Evolutionary conservation across 1,140 invertebrate genomes (phyloP).

Genomic region (Aphelenchoides fujianensis): DNA sequence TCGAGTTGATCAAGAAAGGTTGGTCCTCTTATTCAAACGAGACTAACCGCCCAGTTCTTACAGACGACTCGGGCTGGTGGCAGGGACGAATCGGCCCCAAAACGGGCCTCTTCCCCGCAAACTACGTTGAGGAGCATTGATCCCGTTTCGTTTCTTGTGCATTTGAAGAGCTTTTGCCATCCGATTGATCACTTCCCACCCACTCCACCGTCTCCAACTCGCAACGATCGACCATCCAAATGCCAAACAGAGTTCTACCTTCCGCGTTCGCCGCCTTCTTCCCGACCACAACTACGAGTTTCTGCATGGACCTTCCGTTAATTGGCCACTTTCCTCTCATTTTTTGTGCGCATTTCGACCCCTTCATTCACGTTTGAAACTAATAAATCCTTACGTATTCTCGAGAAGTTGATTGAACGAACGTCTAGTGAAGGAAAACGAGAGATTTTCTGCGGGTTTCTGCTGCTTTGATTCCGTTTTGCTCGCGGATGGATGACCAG

Average conservation of each 20-base stretch:
- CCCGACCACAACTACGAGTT: too few species aligned
- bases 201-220: background rate
- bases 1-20: conserved; percentile 72
- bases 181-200: background rate
- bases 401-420: too few species aligned
- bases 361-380: too few species aligned
- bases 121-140: conserved; percentile 72
- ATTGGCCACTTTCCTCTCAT: too few species aligned
- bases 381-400: too few species aligned
- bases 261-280: background rate
- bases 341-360: too few species aligned
- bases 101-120: conserved; percentile 71
- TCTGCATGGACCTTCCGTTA: too few species aligned
- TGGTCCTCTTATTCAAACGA: conserved; percentile 41
- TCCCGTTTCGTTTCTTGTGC: too few species aligned
- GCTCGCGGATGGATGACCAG: too few species aligned
- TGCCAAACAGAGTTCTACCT: background rate
- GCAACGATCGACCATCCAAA: background rate
- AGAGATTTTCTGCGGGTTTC: too few species aligned
- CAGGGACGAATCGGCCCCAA: conserved; percentile 68
- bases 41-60: conserved; percentile 21
- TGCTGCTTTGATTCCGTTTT: too few species aligned
- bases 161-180: conserved; percentile 11
- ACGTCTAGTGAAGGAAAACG: too few species aligned
- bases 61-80: conserved; percentile 74